Percentiles rank a stretch among this genome's conserved stretches.
Evolutionary conservation across 2,888 invertebrate species (phyloP).

Genomic region (Zaprionus lineosus): DNA sequence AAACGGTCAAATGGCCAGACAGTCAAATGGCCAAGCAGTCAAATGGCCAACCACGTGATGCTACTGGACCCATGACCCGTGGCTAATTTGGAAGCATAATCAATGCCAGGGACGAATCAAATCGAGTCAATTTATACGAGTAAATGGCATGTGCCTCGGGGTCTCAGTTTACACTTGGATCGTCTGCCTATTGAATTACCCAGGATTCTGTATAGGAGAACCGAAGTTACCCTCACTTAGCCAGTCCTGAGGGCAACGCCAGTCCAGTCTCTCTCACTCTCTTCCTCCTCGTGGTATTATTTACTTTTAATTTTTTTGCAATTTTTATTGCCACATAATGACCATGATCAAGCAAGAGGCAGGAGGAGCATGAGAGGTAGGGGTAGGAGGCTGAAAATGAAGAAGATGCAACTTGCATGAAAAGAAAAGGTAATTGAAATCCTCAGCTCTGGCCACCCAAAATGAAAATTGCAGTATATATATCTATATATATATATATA

Average conservation of each 20-base stretch:
- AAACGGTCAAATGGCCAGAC: no score
- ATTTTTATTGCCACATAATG: slow-evolving; percentile 24
- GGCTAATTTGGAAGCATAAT: slow-evolving; percentile 36
- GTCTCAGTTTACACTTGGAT: slow-evolving; percentile 31
- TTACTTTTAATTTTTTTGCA: slow-evolving; percentile 31
- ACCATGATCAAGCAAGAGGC: slow-evolving; percentile 18
- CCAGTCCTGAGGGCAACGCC: no score
- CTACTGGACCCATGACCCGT: slow-evolving; percentile 26
- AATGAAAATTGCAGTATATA: slow-evolving; percentile 60
- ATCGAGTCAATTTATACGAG: not conserved
- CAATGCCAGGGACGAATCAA: slow-evolving; percentile 27
- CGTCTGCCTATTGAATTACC: slow-evolving; percentile 29
- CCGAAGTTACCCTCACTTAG: no score
- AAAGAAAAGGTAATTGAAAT: slow-evolving; percentile 63
- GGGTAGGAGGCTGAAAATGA: no score
- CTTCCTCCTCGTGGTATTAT: slow-evolving; percentile 9
- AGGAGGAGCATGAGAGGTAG: not conserved
- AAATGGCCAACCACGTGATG: slow-evolving; percentile 30
- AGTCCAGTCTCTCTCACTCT: not conserved
- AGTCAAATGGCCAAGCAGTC: no score
- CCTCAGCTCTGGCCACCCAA: slow-evolving; percentile 64
- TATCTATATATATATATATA: no score
- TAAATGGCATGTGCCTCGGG: slow-evolving; percentile 60
- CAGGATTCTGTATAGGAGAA: no score
- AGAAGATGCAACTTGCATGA: no score